Evolutionary conservation across 2,113 vertebrate genomes (phyloP).

Genomic region (Tyto alba): DNA sequence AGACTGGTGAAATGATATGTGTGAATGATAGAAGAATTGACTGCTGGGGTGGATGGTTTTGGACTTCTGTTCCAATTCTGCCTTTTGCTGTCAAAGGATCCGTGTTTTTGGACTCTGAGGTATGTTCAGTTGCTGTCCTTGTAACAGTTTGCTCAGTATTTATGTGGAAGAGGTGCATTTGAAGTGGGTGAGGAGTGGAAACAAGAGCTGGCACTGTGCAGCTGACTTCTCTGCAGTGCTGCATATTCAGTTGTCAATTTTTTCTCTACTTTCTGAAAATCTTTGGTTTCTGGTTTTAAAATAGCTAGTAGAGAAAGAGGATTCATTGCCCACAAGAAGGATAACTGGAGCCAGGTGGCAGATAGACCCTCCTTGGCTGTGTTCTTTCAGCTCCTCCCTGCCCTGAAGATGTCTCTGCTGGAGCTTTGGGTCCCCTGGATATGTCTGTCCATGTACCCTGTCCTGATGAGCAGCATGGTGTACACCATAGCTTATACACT

Average conservation of each 20-base stretch:
- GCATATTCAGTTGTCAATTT: slow-evolving; percentile 7
- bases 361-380: not conserved
- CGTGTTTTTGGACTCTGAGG: not conserved
- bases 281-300: slow-evolving; percentile 14
- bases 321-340: not conserved
- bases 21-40: not conserved
- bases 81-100: not conserved
- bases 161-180: slow-evolving; percentile 28
- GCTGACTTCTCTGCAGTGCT: not conserved
- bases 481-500: not conserved
- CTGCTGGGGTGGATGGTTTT: not conserved
- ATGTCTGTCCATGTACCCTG: not conserved
- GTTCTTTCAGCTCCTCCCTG: not conserved
- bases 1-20: not conserved
- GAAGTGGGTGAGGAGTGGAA: not conserved
- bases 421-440: not conserved
- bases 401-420: not conserved
- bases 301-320: not conserved
- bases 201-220: not conserved
- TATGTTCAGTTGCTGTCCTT: slow-evolving; percentile 6
- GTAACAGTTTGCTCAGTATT: not conserved
- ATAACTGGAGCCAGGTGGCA: not conserved
- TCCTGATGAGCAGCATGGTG: not conserved
- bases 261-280: not conserved
- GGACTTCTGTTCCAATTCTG: not conserved